A percentile compares a stretch with the other conserved stretches of the same genome.
These are phyloP conservation scores for Dascillus cervinus DNA, from an alignment of 2,888 invertebrate species.

Conservation along the genomic window DNA sequence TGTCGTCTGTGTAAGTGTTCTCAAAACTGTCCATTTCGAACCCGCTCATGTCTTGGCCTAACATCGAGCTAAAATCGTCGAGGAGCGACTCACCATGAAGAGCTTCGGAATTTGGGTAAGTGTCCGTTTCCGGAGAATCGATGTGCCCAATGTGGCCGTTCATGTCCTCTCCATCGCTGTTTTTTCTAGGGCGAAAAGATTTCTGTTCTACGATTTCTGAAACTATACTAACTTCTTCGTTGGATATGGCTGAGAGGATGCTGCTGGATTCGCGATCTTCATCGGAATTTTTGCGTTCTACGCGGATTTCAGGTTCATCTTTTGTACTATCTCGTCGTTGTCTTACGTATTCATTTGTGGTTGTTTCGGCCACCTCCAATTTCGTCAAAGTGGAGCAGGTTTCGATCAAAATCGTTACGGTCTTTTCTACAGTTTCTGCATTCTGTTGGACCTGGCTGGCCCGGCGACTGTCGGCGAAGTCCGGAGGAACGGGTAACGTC, in stretches of 20 bases:
- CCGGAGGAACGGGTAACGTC: constrained; percentile 67
- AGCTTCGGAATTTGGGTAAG: constrained; percentile 61
- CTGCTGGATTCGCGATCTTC: constrained; percentile 54
- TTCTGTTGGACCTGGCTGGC: constrained; percentile 45
- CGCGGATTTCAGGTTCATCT: constrained; percentile 35
- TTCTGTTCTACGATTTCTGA: constrained; percentile 55
- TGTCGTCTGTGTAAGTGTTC: constrained; percentile 62
- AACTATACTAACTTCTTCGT: constrained; percentile 63
- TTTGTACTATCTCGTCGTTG: constrained; percentile 35
- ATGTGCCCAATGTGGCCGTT: constrained; percentile 65
- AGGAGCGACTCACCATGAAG: constrained; percentile 71
- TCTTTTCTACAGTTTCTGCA: constrained; percentile 5
- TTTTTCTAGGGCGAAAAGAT: constrained; percentile 40
- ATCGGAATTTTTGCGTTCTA: constrained; percentile 30
- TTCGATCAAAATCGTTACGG: constrained; percentile 18
- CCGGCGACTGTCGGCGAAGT: constrained; percentile 75
- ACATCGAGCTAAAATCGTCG: constrained; percentile 59
- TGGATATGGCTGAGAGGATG: constrained; percentile 57
- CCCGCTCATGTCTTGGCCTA: constrained; percentile 62
- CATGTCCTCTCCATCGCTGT: constrained; percentile 42
- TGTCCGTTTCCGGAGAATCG: constrained; percentile 78
- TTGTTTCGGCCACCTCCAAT: constrained; percentile 36
- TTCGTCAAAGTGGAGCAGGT: constrained; percentile 33
- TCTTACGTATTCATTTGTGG: constrained; percentile 33
- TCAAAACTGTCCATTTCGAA: constrained; percentile 50